Evolutionary conservation across 1,140 invertebrate genomes (phyloP).

Genomic region (Atopsyche davidsoni): DNA sequence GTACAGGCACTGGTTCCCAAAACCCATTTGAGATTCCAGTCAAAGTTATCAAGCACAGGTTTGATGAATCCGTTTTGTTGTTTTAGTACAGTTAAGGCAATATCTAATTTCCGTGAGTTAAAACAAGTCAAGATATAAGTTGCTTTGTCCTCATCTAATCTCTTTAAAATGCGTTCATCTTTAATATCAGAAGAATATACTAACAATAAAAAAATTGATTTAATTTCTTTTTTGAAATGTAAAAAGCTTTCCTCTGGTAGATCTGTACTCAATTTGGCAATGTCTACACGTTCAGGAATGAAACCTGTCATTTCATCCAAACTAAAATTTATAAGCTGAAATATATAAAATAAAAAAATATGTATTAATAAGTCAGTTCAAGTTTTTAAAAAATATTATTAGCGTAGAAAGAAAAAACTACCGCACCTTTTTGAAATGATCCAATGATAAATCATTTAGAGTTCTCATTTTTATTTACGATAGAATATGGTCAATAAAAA

Average conservation of each 20-base stretch:
- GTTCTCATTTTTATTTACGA: too few relatives aligned
- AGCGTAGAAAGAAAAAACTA: background rate
- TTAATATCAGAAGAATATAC: conserved; percentile 4
- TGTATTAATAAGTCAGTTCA: background rate
- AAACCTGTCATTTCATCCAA: conserved; percentile 22
- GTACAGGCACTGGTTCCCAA: conserved; percentile 39
- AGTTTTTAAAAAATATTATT: background rate
- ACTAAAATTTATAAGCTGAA: conserved; percentile 15
- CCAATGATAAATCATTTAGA: conserved; percentile 7
- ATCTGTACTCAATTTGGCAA: background rate
- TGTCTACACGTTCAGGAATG: conserved; percentile 14
- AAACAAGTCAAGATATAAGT: conserved; percentile 28
- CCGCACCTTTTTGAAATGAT: conserved; percentile 8
- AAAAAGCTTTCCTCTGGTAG: conserved; percentile 1
- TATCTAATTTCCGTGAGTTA: conserved; percentile 32
- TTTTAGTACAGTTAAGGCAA: conserved; percentile 33
- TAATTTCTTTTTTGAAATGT: conserved; percentile 9
- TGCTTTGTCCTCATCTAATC: conserved; percentile 31
- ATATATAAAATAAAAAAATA: conserved; percentile 9
- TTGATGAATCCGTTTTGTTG: conserved; percentile 35
- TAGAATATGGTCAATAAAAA: too few relatives aligned
- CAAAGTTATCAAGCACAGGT: conserved; percentile 35
- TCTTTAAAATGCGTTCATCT: conserved; percentile 19
- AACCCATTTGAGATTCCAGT: conserved; percentile 39
- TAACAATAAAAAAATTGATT: conserved; percentile 8